Conservation (phyloP, 1,140 invertebrate genomes). For the Neodiprion virginianus region DNA sequence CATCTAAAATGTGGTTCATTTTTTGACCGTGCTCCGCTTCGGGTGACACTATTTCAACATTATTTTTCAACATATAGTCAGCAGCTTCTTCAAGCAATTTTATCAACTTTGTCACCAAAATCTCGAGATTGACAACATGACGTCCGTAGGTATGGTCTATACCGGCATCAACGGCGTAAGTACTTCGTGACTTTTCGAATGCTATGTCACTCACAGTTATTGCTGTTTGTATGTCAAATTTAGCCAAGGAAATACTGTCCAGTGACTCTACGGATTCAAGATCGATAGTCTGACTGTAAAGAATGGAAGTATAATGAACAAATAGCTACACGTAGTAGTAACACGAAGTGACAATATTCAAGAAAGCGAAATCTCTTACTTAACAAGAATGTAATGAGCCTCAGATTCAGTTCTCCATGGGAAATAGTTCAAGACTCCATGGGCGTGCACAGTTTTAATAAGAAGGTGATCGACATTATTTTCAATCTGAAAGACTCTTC, state of each 20-base stretch:
- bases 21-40: slow-evolving; percentile 48
- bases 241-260: slow-evolving; percentile 21
- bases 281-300: slow-evolving; percentile 53
- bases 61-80: slow-evolving; percentile 51
- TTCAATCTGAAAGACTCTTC: slow-evolving; percentile 45
- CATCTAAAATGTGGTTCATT: slow-evolving; percentile 46
- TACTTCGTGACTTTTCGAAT: slow-evolving; percentile 36
- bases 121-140: slow-evolving; percentile 38
- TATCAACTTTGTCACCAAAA: slow-evolving; percentile 41
- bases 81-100: slow-evolving; percentile 47
- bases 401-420: slow-evolving; percentile 51
- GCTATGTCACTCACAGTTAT: slow-evolving; percentile 39
- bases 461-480: slow-evolving; percentile 35
- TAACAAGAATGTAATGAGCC: slow-evolving; percentile 49
- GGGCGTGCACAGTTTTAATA: slow-evolving; percentile 41
- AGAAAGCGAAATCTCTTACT: slow-evolving; percentile 35
- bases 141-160: slow-evolving; percentile 50
- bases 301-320: slow-evolving; percentile 29
- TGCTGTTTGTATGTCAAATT: slow-evolving; percentile 28
- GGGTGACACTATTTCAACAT: slow-evolving; percentile 45
- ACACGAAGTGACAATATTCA: slow-evolving; percentile 10
- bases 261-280: slow-evolving; percentile 35
- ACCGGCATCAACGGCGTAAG: slow-evolving; percentile 31
- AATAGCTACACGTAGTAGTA: neutral
- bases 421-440: slow-evolving; percentile 49